phyloP scores from a whole-genome alignment of 92 coral and sea anemone genomes.

The Epizoanthus fatuus region DNA sequence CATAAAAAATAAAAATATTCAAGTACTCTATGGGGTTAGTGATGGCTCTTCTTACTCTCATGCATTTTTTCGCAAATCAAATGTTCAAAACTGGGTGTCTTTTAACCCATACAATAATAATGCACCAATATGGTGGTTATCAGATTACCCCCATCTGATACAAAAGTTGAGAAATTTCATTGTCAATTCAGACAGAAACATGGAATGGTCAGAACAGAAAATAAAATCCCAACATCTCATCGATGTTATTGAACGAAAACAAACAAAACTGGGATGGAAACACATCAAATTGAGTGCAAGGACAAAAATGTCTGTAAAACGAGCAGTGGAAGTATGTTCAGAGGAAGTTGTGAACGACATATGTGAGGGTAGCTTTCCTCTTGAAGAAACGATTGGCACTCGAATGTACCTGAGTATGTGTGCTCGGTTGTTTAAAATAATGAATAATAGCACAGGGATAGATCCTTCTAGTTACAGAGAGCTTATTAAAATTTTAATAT shows the following conservation, averaged over 20 bases:
- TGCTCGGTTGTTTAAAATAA: background rate
- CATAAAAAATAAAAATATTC: background rate
- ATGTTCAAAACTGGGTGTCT: slow-evolving; percentile 31
- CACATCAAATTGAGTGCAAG: slow-evolving; percentile 40
- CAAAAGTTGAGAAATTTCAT: slow-evolving; percentile 56
- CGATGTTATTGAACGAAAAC: slow-evolving; percentile 27
- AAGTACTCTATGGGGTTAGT: slow-evolving; percentile 35
- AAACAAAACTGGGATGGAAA: slow-evolving; percentile 36
- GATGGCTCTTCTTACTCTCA: slow-evolving; percentile 16
- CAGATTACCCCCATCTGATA: slow-evolving; percentile 54
- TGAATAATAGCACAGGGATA: slow-evolving; percentile 31
- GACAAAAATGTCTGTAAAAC: slow-evolving; percentile 21
- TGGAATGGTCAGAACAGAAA: slow-evolving; percentile 1
- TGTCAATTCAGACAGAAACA: slow-evolving; percentile 38
- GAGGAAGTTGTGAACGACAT: too few species aligned
- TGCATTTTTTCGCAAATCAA: background rate
- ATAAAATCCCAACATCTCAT: slow-evolving; percentile 24
- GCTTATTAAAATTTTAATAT: slow-evolving; percentile 7
- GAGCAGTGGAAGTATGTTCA: slow-evolving; percentile 1
- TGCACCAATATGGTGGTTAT: slow-evolving; percentile 58
- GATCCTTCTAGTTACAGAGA: slow-evolving; percentile 39
- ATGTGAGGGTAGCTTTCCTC: background rate
- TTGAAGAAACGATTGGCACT: background rate
- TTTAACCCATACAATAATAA: slow-evolving; percentile 49
- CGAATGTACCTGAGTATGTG: too few species aligned